A percentile compares a stretch with the other conserved stretches of the same genome.
Evolutionary conservation across 92 coral and sea anemone genomes (phyloP).

Genomic region (Heliopora coerulea): DNA sequence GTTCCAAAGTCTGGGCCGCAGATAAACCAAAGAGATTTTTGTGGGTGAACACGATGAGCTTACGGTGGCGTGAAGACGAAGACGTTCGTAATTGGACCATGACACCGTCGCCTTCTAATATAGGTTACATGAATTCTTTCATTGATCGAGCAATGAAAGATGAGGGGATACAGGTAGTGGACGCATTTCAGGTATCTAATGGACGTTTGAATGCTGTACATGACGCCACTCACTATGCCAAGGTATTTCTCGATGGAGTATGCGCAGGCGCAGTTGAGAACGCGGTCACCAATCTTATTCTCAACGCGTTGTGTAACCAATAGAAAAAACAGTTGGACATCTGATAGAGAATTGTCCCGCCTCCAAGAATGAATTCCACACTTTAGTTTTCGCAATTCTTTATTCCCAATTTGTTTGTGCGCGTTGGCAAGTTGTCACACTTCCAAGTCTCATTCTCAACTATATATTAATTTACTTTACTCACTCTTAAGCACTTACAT

Average conservation of each 20-base stretch:
- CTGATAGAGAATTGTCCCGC: too few relatives aligned
- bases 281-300: slow-evolving; percentile 82
- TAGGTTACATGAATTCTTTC: slow-evolving; percentile 69
- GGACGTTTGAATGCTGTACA: slow-evolving; percentile 92
- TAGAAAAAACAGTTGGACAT: background rate
- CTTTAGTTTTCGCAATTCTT: too few relatives aligned
- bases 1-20: background rate
- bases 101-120: slow-evolving; percentile 91
- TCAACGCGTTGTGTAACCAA: slow-evolving; percentile 82
- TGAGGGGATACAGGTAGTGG: slow-evolving; percentile 77
- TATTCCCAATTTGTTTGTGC: too few relatives aligned
- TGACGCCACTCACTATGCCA: slow-evolving; percentile 94
- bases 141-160: slow-evolving; percentile 66
- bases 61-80: slow-evolving; percentile 90
- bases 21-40: slow-evolving; percentile 58
- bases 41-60: slow-evolving; percentile 91
- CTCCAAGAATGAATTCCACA: too few relatives aligned
- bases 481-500: too few relatives aligned
- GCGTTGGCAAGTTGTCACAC: too few relatives aligned
- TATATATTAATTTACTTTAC: too few relatives aligned
- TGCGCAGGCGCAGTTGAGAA: slow-evolving; percentile 98
- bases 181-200: slow-evolving; percentile 95
- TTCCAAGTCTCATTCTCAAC: too few relatives aligned
- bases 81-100: slow-evolving; percentile 88
- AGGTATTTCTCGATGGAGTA: slow-evolving; percentile 76